A percentile compares a stretch with the other conserved stretches of the same genome.
Evolutionary conservation across 2,797 vertebrate species (phyloP).

Genomic region (Staurois parvus): DNA sequence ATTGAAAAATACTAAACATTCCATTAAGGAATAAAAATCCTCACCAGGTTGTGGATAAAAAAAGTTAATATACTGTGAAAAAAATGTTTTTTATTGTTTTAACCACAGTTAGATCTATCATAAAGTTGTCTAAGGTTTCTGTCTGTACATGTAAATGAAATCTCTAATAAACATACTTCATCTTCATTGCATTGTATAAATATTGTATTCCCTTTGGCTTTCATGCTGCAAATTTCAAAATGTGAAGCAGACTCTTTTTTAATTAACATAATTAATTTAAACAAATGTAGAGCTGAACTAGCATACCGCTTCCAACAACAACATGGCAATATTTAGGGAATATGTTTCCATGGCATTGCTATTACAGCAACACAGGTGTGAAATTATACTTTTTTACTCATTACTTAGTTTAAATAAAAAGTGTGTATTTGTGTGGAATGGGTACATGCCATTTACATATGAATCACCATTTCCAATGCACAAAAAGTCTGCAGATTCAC

Average conservation of each 20-base stretch:
- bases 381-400: not conserved
- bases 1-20: no score
- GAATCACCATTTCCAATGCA: not conserved
- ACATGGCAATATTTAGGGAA: slow-evolving; percentile 20
- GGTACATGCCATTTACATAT: not conserved
- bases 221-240: slow-evolving; percentile 52
- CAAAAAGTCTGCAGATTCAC: not conserved
- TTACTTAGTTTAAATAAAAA: not conserved
- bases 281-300: slow-evolving; percentile 49
- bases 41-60: no score
- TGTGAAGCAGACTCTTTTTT: slow-evolving; percentile 52
- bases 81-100: not conserved
- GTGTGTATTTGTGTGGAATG: not conserved
- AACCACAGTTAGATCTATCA: not conserved
- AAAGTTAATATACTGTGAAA: not conserved
- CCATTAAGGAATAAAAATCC: no score
- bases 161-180: slow-evolving; percentile 6
- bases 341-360: not conserved
- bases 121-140: not conserved
- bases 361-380: not conserved
- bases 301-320: slow-evolving; percentile 48
- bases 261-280: slow-evolving; percentile 64
- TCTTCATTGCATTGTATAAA: slow-evolving; percentile 27
- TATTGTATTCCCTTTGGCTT: not conserved
- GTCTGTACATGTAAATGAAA: not conserved